Evolutionary conservation across 2,797 vertebrate genomes (phyloP).

Genomic region (Molossus alvarezi): DNA sequence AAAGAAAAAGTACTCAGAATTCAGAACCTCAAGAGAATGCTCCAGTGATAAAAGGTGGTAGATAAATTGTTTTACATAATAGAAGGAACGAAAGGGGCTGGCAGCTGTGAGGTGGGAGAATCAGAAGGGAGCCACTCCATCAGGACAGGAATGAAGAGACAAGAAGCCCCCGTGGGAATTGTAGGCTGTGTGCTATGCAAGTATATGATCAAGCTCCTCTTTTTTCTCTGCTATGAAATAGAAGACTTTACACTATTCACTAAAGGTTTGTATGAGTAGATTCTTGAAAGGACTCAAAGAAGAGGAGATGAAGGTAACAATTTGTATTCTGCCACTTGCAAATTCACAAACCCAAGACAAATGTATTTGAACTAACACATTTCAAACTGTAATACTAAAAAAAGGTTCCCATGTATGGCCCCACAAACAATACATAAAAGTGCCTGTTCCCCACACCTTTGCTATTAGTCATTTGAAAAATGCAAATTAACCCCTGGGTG

Average conservation of each 20-base stretch:
- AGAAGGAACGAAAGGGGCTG: neutral
- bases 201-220: neutral
- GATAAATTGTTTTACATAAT: neutral
- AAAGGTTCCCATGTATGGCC: neutral
- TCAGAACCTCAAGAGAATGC: neutral
- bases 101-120: neutral
- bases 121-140: neutral
- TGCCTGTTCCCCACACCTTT: neutral
- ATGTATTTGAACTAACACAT: neutral
- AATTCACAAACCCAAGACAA: slow-evolving; percentile 16
- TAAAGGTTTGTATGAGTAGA: neutral
- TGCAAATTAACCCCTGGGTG: neutral
- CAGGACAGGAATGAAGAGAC: neutral
- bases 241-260: neutral
- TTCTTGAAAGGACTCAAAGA: slow-evolving; percentile 2
- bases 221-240: slow-evolving; percentile 5
- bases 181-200: neutral
- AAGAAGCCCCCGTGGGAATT: neutral
- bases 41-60: neutral
- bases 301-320: neutral
- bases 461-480: neutral
- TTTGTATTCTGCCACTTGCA: slow-evolving; percentile 23
- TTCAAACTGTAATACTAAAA: neutral
- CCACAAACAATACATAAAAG: neutral
- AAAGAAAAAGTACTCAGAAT: slow-evolving; percentile 11